These are phyloP conservation scores for Geotrypetes seraphini DNA, from an alignment of 2,797 vertebrate genomes.

Conservation along the genomic window DNA sequence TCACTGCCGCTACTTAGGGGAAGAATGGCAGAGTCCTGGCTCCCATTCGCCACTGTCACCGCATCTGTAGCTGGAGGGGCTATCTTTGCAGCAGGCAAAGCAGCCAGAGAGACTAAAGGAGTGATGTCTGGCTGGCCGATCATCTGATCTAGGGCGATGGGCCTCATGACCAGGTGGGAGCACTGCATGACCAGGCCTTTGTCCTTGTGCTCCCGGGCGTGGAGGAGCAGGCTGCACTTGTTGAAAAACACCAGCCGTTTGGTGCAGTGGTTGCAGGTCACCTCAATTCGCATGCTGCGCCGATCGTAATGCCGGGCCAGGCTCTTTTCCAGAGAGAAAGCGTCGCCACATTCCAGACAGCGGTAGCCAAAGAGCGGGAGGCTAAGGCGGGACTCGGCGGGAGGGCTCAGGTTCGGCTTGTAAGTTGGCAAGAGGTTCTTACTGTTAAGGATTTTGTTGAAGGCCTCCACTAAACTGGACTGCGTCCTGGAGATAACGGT, in stretches of 20 bases:
- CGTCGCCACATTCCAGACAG: conserved; percentile 87
- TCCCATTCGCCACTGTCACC: conserved; percentile 6
- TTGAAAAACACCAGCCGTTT: conserved; percentile 92
- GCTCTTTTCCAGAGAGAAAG: conserved; percentile 87
- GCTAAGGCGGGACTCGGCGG: conserved; percentile 70
- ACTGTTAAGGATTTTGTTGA: conserved; percentile 94
- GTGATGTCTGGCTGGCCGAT: conserved; percentile 76
- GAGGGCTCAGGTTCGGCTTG: conserved; percentile 75
- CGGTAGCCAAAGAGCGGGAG: conserved; percentile 79
- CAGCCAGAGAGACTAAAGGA: conserved; percentile 36
- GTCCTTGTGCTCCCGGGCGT: conserved; percentile 94
- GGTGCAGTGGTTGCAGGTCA: conserved; percentile 92
- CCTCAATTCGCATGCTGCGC: conserved; percentile 88
- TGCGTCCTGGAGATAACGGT: conserved; percentile 85
- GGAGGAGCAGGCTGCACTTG: conserved; percentile 90
- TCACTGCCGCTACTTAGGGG: conserved; percentile 47
- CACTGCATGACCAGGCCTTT: conserved; percentile 94
- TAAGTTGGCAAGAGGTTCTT: conserved; percentile 89
- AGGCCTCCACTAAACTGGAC: conserved; percentile 87
- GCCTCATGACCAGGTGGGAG: conserved; percentile 89
- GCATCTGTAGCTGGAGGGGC: conserved; percentile 29
- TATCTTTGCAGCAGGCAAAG: conserved; percentile 12
- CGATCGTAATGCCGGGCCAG: conserved; percentile 85
- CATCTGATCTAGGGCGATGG: conserved; percentile 88
- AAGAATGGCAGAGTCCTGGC: conserved; percentile 55